Percentiles rank a stretch among this genome's conserved stretches.
Conservation (phyloP, 2,113 vertebrate species). For the Leiothrix lutea region DNA sequence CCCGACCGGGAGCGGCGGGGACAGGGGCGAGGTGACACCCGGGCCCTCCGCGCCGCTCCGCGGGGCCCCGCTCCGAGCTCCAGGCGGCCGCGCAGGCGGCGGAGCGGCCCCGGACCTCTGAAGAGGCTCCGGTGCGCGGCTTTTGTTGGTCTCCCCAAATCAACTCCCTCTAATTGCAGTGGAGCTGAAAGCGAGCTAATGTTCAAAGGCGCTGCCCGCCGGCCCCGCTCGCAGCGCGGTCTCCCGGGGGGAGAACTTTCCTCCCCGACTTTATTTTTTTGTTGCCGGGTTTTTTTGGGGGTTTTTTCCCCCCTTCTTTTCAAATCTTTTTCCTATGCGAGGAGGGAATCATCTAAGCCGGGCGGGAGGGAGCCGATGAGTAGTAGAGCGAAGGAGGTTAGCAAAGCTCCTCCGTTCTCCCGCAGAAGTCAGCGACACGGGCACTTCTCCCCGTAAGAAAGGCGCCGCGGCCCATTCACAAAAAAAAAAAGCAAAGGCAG, state of each 20-base stretch:
- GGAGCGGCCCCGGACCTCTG: not conserved
- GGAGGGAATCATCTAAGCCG: no score
- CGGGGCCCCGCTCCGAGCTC: no score
- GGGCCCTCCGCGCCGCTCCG: no score
- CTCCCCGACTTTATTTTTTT: not conserved
- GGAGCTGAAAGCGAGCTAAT: slow-evolving; percentile 89
- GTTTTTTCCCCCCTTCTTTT: no score
- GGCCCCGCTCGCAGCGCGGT: slow-evolving; percentile 63
- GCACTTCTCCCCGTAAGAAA: slow-evolving; percentile 77
- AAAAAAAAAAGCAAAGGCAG: slow-evolving; percentile 59
- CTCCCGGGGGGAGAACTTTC: not conserved
- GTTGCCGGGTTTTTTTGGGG: not conserved
- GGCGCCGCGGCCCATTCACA: slow-evolving; percentile 77
- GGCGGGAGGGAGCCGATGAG: not conserved
- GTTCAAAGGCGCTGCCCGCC: slow-evolving; percentile 83
- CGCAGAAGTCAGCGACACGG: slow-evolving; percentile 81
- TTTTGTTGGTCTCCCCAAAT: slow-evolving; percentile 84
- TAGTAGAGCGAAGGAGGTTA: slow-evolving; percentile 32
- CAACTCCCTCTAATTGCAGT: slow-evolving; percentile 82
- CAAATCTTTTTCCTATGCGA: no score
- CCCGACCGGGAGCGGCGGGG: no score
- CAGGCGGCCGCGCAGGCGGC: no score
- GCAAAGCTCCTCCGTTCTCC: slow-evolving; percentile 70
- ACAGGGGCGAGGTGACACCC: no score
- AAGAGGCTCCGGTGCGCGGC: slow-evolving; percentile 66